phyloP scores from a whole-genome alignment of 2,113 vertebrate species.

The Sinocyclocheilus anshuiensis region DNA sequence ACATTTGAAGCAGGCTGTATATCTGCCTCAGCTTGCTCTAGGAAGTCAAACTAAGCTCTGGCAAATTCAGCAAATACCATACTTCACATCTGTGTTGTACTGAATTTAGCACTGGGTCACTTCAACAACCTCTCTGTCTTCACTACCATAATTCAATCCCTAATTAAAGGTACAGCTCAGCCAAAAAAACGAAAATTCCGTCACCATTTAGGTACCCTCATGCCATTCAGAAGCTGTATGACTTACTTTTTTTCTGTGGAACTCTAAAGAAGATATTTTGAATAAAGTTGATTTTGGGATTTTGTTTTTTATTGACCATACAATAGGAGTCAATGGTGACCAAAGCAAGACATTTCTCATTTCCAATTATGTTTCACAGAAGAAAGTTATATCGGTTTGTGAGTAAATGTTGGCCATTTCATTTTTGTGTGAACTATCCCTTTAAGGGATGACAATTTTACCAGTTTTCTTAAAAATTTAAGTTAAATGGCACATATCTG shows the following conservation, averaged over 20 bases:
- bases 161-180: not conserved
- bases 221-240: not conserved
- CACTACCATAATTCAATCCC: not conserved
- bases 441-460: not conserved
- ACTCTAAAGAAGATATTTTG: not conserved
- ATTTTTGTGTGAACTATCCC: not conserved
- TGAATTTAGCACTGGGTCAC: not conserved
- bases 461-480: not conserved
- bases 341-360: not conserved
- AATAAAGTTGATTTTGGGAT: not conserved
- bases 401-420: not conserved
- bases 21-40: conserved; percentile 15
- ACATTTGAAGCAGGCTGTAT: not conserved
- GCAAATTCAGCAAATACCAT: not conserved
- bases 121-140: not conserved
- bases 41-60: conserved; percentile 5
- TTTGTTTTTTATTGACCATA: not conserved
- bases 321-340: not conserved
- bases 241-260: not conserved
- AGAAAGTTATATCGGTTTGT: not conserved
- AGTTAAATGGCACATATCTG: not conserved
- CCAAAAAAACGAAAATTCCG: not conserved
- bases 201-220: not conserved
- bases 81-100: not conserved
- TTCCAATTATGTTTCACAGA: not conserved